phyloP scores from a whole-genome alignment of 2,797 vertebrate genomes.

The Channa striata region DNA sequence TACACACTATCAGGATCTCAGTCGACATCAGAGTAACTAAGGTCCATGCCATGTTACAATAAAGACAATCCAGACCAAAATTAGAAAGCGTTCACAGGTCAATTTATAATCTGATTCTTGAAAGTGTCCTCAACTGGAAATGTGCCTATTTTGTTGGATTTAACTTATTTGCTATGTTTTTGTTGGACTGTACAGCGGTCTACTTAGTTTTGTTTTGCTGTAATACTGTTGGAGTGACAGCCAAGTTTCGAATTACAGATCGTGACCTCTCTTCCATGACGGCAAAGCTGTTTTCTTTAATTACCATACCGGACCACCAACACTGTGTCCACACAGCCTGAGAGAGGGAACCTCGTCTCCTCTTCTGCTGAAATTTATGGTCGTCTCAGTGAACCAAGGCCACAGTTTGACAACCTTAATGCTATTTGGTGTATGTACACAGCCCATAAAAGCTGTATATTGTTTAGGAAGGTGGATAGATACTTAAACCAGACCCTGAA shows the following conservation, averaged over 20 bases:
- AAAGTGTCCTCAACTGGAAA: no score
- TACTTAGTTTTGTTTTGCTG: background rate
- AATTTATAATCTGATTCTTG: no score
- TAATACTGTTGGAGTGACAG: constrained; percentile 25
- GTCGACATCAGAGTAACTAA: constrained; percentile 2
- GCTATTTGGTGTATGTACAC: constrained; percentile 49
- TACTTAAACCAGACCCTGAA: constrained; percentile 52
- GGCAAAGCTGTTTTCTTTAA: constrained; percentile 58
- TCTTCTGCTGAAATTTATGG: constrained; percentile 59
- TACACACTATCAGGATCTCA: constrained; percentile 18
- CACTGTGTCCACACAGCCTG: constrained; percentile 26
- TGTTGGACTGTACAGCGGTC: background rate
- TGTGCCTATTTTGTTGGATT: background rate
- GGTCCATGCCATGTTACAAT: no score
- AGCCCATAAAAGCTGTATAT: constrained; percentile 56
- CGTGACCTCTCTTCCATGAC: constrained; percentile 48
- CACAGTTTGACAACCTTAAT: constrained; percentile 45
- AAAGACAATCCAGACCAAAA: background rate
- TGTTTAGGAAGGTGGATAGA: constrained; percentile 35
- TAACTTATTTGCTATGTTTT: background rate
- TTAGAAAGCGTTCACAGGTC: background rate
- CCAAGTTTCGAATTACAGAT: constrained; percentile 49
- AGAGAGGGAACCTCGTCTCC: constrained; percentile 40
- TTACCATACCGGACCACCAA: constrained; percentile 68
- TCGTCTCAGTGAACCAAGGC: constrained; percentile 52